Percentiles rank a stretch among this genome's conserved stretches.
These are phyloP conservation scores for Ischnus inquisitorius DNA, from an alignment of 2,888 invertebrate species.

Conservation along the genomic window DNA sequence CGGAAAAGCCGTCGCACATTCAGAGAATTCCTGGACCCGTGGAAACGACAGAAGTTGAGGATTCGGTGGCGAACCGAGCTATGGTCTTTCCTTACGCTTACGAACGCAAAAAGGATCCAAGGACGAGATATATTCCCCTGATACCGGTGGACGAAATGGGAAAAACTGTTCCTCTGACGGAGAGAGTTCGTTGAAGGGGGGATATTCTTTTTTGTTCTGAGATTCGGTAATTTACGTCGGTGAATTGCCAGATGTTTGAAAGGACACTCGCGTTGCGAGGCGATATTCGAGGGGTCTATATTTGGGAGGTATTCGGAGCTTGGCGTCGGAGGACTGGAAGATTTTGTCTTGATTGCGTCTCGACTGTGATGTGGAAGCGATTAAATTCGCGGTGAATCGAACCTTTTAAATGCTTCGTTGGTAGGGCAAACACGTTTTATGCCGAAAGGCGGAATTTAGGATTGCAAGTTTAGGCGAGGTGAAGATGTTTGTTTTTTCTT, in stretches of 20 bases:
- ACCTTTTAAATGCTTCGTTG: neutral
- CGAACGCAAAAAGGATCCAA: constrained; percentile 81
- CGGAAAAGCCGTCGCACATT: constrained; percentile 76
- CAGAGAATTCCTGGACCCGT: constrained; percentile 77
- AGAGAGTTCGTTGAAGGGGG: constrained; percentile 75
- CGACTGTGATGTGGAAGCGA: neutral
- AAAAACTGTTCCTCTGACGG: constrained; percentile 70
- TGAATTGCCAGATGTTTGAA: no score
- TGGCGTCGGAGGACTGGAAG: neutral
- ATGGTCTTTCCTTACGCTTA: constrained; percentile 83
- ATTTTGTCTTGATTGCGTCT: neutral
- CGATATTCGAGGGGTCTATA: neutral
- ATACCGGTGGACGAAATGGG: constrained; percentile 81
- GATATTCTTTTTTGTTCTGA: no score
- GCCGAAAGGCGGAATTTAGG: no score
- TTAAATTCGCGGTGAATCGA: neutral
- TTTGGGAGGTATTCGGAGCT: neutral
- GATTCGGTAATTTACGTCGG: no score
- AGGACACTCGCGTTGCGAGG: neutral
- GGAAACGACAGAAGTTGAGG: constrained; percentile 46
- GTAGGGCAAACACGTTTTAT: neutral
- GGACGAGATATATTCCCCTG: constrained; percentile 84
- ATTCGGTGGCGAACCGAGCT: constrained; percentile 57
- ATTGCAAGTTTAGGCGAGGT: no score
- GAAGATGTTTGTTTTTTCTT: no score